Base-by-base conservation (phyloP, 2,113 vertebrate genomes). In the Kryptolebias marmoratus region DNA sequence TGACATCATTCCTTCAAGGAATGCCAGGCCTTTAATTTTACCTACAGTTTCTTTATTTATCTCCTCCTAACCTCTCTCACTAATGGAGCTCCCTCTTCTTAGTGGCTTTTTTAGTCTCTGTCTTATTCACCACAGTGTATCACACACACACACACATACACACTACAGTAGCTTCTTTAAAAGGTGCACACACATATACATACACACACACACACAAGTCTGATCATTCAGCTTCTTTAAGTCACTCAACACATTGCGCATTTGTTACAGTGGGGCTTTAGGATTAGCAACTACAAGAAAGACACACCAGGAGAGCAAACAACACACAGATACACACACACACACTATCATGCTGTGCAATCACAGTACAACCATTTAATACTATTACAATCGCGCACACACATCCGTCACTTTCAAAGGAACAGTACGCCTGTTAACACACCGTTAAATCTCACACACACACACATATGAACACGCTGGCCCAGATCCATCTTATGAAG, bases 401-500 rank as follows among this genome's bases (percentile, higher is more conserved):
- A 45, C 50, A 84, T 68, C 64, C 36, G 15, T 80, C 86, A 86
- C 64, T 11, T 53, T 73, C 58, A 72, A 75, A 48, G 52, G 77
- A 70, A 69, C 63, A 64, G 55, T 75, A 70, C 56, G 59, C 16
- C 64, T 61, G 68, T 77, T 74, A 80, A 75, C 59, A 59, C 72
- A 73, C 64, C 16, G 39, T 68, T 81, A 32, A 68, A 79, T 79
- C 71, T 8, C 80, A 0, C 4, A 49, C 14, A 53, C 58, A 67
- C 28, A 58, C 74, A 82, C 52, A 72, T 71, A 67, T 11, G 39
- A 73, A 78, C 75, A 79, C 66, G 5, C 73, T 90, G 89, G 87
- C 91, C 89, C 82, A 90, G 81, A 86, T 89, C 86, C 77, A 74
- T 81, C 68, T 73, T 64, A 80, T 80, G 73, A 89, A 90, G 83